Evolutionary conservation across 1,140 invertebrate genomes (phyloP).

Genomic region (Globodera ellingtonae): DNA sequence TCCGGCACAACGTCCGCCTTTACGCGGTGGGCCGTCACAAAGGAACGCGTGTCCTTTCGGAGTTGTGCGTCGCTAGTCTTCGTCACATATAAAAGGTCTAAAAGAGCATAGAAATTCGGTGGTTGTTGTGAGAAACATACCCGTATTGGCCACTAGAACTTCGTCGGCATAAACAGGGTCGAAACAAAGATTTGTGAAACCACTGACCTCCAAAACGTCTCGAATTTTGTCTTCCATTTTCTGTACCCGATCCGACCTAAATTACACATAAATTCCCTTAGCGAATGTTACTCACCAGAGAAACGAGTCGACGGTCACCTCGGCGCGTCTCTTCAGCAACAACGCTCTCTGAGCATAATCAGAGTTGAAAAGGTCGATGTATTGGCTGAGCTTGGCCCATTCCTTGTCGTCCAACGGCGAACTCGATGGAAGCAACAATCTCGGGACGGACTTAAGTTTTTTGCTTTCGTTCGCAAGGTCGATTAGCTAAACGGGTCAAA

Average conservation of each 20-base stretch:
- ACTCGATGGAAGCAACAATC: neutral
- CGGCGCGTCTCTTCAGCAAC: conserved; percentile 28
- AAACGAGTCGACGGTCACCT: conserved; percentile 33
- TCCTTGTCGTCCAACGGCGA: conserved; percentile 9
- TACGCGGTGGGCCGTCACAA: conserved; percentile 14
- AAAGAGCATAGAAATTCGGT: neutral
- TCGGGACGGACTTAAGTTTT: neutral
- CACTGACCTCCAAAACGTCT: conserved; percentile 6
- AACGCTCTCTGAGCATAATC: conserved; percentile 28
- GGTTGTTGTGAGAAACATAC: conserved; percentile 1
- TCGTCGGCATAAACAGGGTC: conserved; percentile 23
- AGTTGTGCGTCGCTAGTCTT: conserved; percentile 25
- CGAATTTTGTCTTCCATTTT: conserved; percentile 26
- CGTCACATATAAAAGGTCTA: conserved; percentile 29
- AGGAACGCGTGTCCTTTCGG: conserved; percentile 10
- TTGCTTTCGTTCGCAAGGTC: conserved; percentile 1
- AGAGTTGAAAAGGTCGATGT: conserved; percentile 14
- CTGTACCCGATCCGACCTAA: conserved; percentile 27
- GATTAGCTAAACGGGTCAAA: neutral
- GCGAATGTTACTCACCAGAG: conserved; percentile 9
- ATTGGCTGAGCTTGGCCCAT: conserved; percentile 17
- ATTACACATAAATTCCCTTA: neutral
- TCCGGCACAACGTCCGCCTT: conserved; percentile 23
- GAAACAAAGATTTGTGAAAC: neutral
- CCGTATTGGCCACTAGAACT: conserved; percentile 22